Evolutionary conservation across 2,888 invertebrate genomes (phyloP).

Genomic region (Empis stercorea): DNA sequence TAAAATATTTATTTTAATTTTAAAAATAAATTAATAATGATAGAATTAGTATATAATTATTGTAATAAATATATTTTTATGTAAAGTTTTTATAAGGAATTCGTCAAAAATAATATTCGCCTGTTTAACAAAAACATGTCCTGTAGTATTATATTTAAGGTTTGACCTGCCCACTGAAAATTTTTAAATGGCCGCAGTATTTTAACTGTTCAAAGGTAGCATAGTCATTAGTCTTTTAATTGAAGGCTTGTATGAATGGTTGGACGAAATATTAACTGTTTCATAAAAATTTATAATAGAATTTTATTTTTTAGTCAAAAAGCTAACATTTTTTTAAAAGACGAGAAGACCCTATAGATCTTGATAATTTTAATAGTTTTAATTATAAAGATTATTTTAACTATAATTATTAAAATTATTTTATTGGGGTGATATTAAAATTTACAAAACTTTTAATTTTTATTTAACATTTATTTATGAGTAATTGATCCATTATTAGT

Average conservation of each 20-base stretch:
- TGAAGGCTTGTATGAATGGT: conserved; percentile 66
- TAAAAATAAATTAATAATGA: conserved; percentile 40
- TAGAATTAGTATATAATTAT: conserved; percentile 44
- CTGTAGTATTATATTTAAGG: conserved; percentile 49
- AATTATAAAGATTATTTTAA: conserved; percentile 31
- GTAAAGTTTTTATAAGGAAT: conserved; percentile 43
- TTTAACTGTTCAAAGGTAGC: conserved; percentile 69
- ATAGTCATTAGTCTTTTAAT: conserved; percentile 71
- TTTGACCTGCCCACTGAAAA: conserved; percentile 60
- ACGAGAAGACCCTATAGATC: conserved; percentile 72
- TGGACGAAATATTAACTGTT: conserved; percentile 52
- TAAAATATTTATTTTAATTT: conserved; percentile 35
- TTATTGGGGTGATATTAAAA: conserved; percentile 53
- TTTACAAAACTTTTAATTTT: conserved; percentile 42
- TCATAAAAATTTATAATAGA: conserved; percentile 38
- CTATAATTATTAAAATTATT: conserved; percentile 36
- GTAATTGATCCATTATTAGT: conserved; percentile 43
- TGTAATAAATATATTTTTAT: conserved; percentile 21
- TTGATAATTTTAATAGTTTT: conserved; percentile 39
- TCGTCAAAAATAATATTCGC: conserved; percentile 51
- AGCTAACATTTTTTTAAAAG: conserved; percentile 50
- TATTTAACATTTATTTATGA: conserved; percentile 35
- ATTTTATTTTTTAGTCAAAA: conserved; percentile 51
- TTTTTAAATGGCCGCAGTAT: conserved; percentile 64
- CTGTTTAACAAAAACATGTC: conserved; percentile 71